These are phyloP conservation scores for Ciconia stormi DNA, from an alignment of 2,113 vertebrate genomes.

Conservation along the genomic window DNA sequence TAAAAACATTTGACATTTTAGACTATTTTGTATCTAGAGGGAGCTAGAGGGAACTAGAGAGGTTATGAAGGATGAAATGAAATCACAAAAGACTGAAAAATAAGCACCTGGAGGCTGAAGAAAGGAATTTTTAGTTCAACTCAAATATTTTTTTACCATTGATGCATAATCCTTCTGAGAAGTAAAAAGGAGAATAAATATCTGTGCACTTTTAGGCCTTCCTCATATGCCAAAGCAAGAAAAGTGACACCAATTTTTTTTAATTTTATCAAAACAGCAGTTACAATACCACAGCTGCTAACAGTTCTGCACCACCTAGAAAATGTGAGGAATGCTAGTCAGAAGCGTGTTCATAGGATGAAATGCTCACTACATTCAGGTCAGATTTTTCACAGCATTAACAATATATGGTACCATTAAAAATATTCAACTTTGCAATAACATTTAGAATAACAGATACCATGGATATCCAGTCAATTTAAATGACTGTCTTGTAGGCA, in stretches of 20 bases:
- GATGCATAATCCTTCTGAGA: background rate
- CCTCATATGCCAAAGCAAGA: background rate
- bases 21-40: background rate
- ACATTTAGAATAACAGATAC: background rate
- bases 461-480: background rate
- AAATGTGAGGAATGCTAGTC: background rate
- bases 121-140: background rate
- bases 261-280: background rate
- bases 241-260: background rate
- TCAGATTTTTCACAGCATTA: background rate
- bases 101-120: background rate
- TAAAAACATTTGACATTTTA: background rate
- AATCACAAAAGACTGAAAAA: background rate
- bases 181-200: background rate
- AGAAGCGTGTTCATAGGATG: background rate
- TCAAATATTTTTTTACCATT: background rate
- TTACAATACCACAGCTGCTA: background rate
- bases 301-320: background rate
- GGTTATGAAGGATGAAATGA: background rate
- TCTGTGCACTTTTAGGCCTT: background rate
- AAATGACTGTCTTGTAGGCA: background rate
- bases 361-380: background rate
- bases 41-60: background rate
- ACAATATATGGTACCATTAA: background rate
- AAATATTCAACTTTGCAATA: background rate